Conservation (phyloP, 2,888 invertebrate species). For the Amaurobius ferox region DNA sequence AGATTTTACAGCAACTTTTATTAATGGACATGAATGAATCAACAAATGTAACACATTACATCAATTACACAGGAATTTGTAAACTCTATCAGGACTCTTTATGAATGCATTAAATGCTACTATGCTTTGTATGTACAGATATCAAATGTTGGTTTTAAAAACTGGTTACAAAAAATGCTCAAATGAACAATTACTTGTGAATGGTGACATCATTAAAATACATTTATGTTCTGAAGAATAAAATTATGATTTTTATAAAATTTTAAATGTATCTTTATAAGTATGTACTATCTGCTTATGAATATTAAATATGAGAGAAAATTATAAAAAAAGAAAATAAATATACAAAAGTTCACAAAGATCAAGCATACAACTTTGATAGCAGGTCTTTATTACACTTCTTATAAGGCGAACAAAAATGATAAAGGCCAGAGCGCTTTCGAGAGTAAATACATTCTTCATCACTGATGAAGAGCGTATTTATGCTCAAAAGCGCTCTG, state of each 20-base stretch:
- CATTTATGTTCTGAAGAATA: constrained; percentile 25
- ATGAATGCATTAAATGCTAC: constrained; percentile 56
- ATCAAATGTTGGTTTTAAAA: constrained; percentile 54
- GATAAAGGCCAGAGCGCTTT: too few species aligned
- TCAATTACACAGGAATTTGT: constrained; percentile 43
- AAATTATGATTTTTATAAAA: constrained; percentile 32
- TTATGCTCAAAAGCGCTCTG: too few species aligned
- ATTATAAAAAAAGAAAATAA: background rate
- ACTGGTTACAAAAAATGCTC: constrained; percentile 62
- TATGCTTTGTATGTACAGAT: constrained; percentile 47
- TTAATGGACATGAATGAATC: constrained; percentile 34
- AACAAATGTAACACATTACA: constrained; percentile 54
- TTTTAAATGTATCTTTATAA: background rate
- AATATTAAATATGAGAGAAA: background rate
- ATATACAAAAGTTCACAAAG: background rate
- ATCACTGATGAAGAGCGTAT: too few species aligned
- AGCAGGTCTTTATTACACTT: too few species aligned
- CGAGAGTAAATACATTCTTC: too few species aligned
- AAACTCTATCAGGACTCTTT: constrained; percentile 48
- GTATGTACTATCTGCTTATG: background rate
- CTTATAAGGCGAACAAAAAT: too few species aligned
- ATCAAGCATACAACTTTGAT: too few species aligned
- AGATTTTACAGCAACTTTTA: constrained; percentile 60
- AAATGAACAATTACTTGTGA: background rate
- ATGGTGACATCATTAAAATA: constrained; percentile 41